These are phyloP conservation scores for Synergus gifuensis DNA, from an alignment of 2,888 invertebrate genomes.

Conservation along the genomic window DNA sequence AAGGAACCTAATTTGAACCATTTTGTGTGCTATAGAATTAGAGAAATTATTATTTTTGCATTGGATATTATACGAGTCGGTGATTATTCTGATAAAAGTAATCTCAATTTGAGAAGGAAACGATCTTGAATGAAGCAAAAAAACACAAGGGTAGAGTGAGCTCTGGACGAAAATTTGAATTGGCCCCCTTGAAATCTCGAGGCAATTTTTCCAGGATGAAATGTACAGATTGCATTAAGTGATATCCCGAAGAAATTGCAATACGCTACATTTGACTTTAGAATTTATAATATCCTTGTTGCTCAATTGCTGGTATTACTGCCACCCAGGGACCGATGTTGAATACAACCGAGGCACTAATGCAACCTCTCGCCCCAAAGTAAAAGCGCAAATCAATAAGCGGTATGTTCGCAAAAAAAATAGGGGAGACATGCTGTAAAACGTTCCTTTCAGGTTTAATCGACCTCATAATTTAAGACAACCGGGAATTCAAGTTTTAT, in stretches of 20 bases:
- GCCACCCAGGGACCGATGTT: constrained; percentile 74
- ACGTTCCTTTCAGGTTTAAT: background rate
- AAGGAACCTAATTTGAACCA: background rate
- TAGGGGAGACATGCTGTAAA: constrained; percentile 15
- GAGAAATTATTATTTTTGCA: background rate
- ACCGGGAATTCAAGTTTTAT: background rate
- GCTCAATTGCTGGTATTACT: constrained; percentile 64
- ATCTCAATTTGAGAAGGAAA: background rate
- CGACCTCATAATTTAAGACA: constrained; percentile 11
- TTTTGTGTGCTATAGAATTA: background rate
- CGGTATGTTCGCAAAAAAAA: constrained; percentile 27
- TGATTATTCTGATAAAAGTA: background rate
- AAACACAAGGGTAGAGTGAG: background rate
- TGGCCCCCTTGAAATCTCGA: constrained; percentile 35
- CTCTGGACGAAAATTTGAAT: background rate
- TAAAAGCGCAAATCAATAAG: constrained; percentile 64
- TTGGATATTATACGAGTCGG: background rate
- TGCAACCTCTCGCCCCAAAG: constrained; percentile 63
- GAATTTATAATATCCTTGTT: constrained; percentile 74
- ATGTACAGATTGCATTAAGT: constrained; percentile 72
- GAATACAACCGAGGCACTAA: constrained; percentile 69
- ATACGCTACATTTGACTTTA: constrained; percentile 76
- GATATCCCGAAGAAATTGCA: constrained; percentile 74
- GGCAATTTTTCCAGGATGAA: constrained; percentile 59
- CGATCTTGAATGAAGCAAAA: background rate